Evolutionary conservation across 2,888 invertebrate species (phyloP).

Genomic region (Metopia argyrocephala): DNA sequence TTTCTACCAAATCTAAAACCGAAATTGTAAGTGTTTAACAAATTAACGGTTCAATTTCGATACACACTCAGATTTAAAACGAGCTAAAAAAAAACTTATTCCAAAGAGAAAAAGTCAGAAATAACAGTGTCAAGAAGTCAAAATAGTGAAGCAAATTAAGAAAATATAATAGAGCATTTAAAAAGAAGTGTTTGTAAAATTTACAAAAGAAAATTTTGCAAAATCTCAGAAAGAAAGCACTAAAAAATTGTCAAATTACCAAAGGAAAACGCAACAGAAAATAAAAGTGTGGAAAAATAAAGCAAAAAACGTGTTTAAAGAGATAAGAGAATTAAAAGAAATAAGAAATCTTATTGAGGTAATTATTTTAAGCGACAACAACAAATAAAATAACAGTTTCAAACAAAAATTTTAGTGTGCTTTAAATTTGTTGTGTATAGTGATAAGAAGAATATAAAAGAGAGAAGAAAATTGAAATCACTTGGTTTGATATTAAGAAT

Average conservation of each 20-base stretch:
- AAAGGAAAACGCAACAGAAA: neutral
- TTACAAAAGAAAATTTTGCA: slow-evolving; percentile 29
- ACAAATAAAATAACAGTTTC: neutral
- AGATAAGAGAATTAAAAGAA: slow-evolving; percentile 30
- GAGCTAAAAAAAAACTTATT: neutral
- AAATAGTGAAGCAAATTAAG: neutral
- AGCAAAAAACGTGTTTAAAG: slow-evolving; percentile 34
- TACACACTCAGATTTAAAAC: no score
- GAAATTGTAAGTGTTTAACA: no score
- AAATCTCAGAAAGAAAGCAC: neutral
- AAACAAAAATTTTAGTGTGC: no score
- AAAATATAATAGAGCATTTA: neutral
- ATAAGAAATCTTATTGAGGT: neutral
- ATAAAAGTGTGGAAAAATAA: neutral
- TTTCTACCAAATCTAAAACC: slow-evolving; percentile 40
- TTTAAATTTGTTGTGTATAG: neutral
- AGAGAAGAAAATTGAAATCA: neutral
- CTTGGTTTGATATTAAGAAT: no score
- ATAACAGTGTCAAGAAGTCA: neutral
- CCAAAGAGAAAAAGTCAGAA: neutral
- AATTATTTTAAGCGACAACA: slow-evolving; percentile 22
- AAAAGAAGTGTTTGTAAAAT: slow-evolving; percentile 11
- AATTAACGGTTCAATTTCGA: no score
- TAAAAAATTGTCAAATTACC: neutral
- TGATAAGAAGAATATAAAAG: neutral